Conservation (phyloP, 2,113 vertebrate genomes). For the Aldabrachelys gigantea region DNA sequence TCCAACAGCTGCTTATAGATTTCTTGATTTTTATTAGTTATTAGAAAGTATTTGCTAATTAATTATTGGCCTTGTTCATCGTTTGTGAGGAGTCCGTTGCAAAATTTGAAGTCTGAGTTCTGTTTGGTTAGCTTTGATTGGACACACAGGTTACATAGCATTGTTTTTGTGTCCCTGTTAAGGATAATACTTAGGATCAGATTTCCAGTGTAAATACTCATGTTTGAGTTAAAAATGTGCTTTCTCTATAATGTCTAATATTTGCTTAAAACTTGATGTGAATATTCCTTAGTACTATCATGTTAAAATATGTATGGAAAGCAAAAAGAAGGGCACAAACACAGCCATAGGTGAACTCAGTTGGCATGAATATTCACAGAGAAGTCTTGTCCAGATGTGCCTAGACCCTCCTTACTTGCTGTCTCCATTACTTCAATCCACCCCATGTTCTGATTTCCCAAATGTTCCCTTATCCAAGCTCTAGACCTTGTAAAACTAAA, state of each 20-base stretch:
- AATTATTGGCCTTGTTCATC: neutral
- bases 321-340: neutral
- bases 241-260: neutral
- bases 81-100: neutral
- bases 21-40: slow-evolving; percentile 44
- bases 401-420: neutral
- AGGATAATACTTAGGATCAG: neutral
- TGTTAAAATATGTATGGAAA: neutral
- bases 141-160: neutral
- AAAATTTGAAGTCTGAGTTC: neutral
- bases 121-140: neutral
- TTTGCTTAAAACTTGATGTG: neutral
- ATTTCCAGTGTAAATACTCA: neutral
- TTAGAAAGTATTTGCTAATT: slow-evolving; percentile 24
- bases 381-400: neutral
- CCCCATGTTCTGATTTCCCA: neutral
- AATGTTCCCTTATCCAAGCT: neutral
- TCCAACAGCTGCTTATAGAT: neutral
- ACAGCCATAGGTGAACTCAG: neutral
- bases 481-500: neutral
- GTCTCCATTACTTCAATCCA: neutral
- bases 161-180: slow-evolving; percentile 5
- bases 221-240: neutral
- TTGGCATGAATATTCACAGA: neutral
- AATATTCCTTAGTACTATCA: neutral